Base-by-base conservation (phyloP, 2,797 vertebrate species). In the Schizothorax lantsangensis region DNA sequence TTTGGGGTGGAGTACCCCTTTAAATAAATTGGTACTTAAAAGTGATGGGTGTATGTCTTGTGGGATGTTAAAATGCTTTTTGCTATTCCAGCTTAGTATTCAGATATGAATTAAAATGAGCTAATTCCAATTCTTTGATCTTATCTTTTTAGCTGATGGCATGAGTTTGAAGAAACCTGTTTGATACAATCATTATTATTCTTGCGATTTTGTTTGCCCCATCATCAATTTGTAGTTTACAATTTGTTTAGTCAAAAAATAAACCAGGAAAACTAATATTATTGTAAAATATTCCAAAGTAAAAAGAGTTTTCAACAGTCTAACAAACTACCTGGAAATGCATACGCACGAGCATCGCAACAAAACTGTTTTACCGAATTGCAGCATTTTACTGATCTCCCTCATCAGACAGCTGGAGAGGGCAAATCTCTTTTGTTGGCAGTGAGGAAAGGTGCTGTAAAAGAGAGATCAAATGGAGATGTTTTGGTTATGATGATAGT, bases 401-500 rank as follows among this genome's bases (percentile, higher is more conserved):
- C 17, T 57, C 21, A 54, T 73, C 11, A 43, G 33, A 84, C 11
- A 30, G 64, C 52, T 26, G 40, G 36, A 26, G 33, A 79, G 47
- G 38, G 43, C 19, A 79, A 59, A 77, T 88, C 82, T 77, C 89
- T 79, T 52, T 78, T 91, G 92, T 57, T 52, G 74, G 52, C 77
- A 93, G 91, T 74, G 89, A 90, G 91, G 90, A 90, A 91, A 40
- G 79, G 40, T 79, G 30, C 10, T 68, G 10, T 36, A 92, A 93
- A 92, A 80, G 88, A 92, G 91, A 91, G 93, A 94, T 94, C 90
- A 91, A 93, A 94, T 94, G 89, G 90, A 88, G 88, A 91, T 92
- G 92, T 92, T 90, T 92, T 91, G 86, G 92, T 92, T 91, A 92
- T 94, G 92, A 94, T 95, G 93, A 95, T 94, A 94, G 94, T 94